These are phyloP conservation scores for Danio kyathit DNA, from an alignment of 2,797 vertebrate genomes.

Conservation along the genomic window DNA sequence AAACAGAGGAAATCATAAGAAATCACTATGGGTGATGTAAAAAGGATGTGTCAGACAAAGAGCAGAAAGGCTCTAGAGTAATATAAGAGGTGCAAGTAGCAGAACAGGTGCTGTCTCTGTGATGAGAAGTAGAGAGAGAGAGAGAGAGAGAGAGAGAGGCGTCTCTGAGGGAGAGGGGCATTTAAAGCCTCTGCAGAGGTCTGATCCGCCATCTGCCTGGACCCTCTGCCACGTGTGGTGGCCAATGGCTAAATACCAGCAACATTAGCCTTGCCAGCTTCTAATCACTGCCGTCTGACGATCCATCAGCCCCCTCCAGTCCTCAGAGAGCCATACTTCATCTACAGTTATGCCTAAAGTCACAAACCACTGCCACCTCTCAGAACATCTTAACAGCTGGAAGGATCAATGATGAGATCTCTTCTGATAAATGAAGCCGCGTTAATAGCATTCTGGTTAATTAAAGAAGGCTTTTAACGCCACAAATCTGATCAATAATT, in stretches of 20 bases:
- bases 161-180: conserved; percentile 49
- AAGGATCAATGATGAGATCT: conserved; percentile 29
- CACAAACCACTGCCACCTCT: conserved; percentile 5
- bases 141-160: conserved; percentile 29
- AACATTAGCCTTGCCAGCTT: not conserved
- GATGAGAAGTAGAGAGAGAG: conserved; percentile 28
- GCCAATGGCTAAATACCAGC: conserved; percentile 47
- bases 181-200: conserved; percentile 65
- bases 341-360: conserved; percentile 29
- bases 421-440: conserved; percentile 35
- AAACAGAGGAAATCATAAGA: conserved; percentile 63
- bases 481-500: conserved; percentile 76
- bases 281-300: conserved; percentile 59
- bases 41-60: conserved; percentile 61
- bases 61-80: conserved; percentile 49
- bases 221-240: conserved; percentile 50
- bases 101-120: conserved; percentile 55
- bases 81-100: conserved; percentile 46
- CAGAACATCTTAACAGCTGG: not conserved
- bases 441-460: conserved; percentile 48
- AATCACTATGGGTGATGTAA: conserved; percentile 55
- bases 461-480: conserved; percentile 47
- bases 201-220: conserved; percentile 77
- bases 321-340: conserved; percentile 11
- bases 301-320: conserved; percentile 47